Evolutionary conservation across 2,113 vertebrate genomes (phyloP).

Genomic region (Lepisosteus osseus): DNA sequence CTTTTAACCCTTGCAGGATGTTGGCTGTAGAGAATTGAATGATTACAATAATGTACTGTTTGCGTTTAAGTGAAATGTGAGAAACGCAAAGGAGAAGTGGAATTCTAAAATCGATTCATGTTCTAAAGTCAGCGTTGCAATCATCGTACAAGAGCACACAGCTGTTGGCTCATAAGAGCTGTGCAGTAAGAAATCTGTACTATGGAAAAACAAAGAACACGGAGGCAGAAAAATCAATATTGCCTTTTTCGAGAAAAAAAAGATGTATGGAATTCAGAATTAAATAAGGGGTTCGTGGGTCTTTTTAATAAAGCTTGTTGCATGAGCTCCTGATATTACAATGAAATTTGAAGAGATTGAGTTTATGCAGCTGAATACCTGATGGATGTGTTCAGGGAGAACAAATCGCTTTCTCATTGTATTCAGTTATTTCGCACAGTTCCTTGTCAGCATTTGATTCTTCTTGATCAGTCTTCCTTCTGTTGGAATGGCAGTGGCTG

Average conservation of each 20-base stretch:
- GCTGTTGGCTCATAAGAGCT: slow-evolving; percentile 44
- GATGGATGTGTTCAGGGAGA: slow-evolving; percentile 62
- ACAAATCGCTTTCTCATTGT: slow-evolving; percentile 62
- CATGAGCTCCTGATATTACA: slow-evolving; percentile 63
- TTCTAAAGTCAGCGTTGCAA: no score
- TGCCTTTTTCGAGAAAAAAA: slow-evolving; percentile 33
- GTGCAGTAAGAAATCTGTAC: slow-evolving; percentile 54
- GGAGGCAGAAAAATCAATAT: slow-evolving; percentile 56
- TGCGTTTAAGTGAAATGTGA: no score
- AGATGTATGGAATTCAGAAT: slow-evolving; percentile 61
- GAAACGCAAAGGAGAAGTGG: no score
- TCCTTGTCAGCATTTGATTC: slow-evolving; percentile 52
- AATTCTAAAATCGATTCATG: no score
- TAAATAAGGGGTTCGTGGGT: slow-evolving; percentile 57
- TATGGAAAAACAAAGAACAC: slow-evolving; percentile 47
- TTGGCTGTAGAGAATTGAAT: no score
- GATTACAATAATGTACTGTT: no score
- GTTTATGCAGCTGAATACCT: slow-evolving; percentile 66
- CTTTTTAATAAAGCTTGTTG: slow-evolving; percentile 68
- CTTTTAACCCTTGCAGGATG: no score
- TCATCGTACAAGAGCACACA: no score
- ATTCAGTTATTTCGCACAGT: slow-evolving; percentile 24
- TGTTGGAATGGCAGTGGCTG: slow-evolving; percentile 48
- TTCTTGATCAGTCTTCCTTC: slow-evolving; percentile 55
- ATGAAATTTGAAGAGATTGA: slow-evolving; percentile 69